Evolutionary conservation across 1,140 invertebrate species (phyloP), one percentile per base, ranked within the genome.

Genomic region (Euura saliciscinereae): DNA sequence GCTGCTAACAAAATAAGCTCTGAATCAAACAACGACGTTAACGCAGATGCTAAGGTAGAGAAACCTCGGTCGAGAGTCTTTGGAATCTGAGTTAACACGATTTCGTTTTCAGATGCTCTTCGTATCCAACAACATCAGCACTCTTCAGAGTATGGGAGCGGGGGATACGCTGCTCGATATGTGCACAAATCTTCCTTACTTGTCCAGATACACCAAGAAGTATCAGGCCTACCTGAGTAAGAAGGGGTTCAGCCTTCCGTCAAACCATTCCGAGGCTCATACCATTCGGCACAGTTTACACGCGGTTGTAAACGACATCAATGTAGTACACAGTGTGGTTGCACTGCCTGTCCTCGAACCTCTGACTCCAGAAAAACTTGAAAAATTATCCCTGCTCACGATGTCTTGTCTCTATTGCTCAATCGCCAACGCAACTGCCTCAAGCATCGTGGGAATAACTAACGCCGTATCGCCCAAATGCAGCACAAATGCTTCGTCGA

Each of bases 321-420:
- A 92, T 66, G 92, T 97, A 66, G 92, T 96, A 51, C 93, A 92
- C 79, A 92, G 93, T 76, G 95, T 95, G 2, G 89, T 97, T 72
- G 94, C 94, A 11, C 84, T 98, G 71, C 96, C 96, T 2, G 91
- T 97, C 71, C 83, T 97, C 43, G 96, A 98, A 85, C 96, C 96
- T 0, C 88, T 98, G 66, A 96, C 93, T 4, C 89, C 93, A 0
- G 91, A 90, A 3, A 92, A 96, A 79, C 90, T 98, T 68, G 91
- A 93, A 65, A 95, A 95, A 80, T 88, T 98, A 44, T 94, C 91
- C 0, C 85, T 89, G n/a, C 82, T 94, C 8, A 94, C 90, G 76
- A 93, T 92, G 88, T 94, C 95, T 72, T 94, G 95, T 87, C 83
- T 98, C 46, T 91, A 96, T 85, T 91, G 92, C 78, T 92, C 95